These are phyloP conservation scores for Xestia rhomboidea DNA, from an alignment of 2,888 invertebrate genomes.

Conservation along the genomic window DNA sequence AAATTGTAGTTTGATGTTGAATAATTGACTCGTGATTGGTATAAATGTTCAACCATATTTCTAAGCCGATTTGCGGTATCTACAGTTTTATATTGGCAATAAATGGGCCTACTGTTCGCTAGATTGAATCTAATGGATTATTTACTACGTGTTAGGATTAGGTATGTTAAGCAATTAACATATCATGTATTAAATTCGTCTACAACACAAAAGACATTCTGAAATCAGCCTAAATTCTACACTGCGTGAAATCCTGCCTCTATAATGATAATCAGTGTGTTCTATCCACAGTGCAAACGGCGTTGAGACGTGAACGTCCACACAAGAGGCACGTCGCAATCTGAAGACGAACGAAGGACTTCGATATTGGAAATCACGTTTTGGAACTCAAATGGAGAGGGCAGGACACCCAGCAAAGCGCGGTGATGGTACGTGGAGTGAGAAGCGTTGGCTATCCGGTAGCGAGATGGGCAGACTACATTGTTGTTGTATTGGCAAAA, in stretches of 20 bases:
- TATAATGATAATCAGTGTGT: not conserved
- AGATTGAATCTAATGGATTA: slow-evolving; percentile 17
- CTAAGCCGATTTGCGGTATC: slow-evolving; percentile 45
- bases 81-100: slow-evolving; percentile 38
- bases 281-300: not conserved
- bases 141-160: slow-evolving; percentile 2
- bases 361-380: not conserved
- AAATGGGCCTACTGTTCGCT: slow-evolving; percentile 10
- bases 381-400: not conserved
- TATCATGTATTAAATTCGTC: not conserved
- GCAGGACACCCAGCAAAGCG: not conserved
- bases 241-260: not conserved
- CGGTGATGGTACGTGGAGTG: not conserved
- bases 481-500: not conserved
- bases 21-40: slow-evolving; percentile 67
- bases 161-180: not conserved
- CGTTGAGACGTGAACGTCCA: not conserved
- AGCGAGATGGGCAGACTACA: not conserved
- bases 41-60: slow-evolving; percentile 58
- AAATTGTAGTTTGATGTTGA: slow-evolving; percentile 76
- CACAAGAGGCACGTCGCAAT: not conserved
- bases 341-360: not conserved
- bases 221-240: not conserved
- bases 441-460: not conserved
- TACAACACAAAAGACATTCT: not conserved